These are phyloP conservation scores for Lepidochitona cinerea DNA, from an alignment of 2,888 invertebrate genomes.

Conservation along the genomic window DNA sequence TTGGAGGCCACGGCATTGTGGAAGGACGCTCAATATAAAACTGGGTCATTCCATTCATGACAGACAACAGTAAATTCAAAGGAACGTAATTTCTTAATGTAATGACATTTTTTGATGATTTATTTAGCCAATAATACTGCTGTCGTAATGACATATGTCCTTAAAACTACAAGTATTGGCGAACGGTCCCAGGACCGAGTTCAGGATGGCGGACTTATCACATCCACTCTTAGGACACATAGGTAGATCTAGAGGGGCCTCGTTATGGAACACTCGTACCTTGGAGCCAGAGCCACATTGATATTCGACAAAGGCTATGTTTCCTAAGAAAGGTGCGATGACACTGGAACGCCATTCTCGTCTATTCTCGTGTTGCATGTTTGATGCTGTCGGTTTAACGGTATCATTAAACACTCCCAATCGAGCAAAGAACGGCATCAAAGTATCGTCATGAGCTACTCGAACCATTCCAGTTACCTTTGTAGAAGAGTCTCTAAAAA, in stretches of 20 bases:
- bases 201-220: not conserved
- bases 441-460: not conserved
- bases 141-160: not conserved
- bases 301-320: constrained; percentile 5
- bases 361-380: not conserved
- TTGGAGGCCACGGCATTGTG: too few species aligned
- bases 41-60: too few species aligned
- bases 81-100: too few species aligned
- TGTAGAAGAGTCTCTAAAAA: not conserved
- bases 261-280: not conserved
- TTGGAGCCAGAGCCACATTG: not conserved
- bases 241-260: not conserved
- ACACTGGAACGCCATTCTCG: not conserved
- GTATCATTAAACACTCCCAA: not conserved
- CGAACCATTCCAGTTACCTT: not conserved
- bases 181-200: not conserved
- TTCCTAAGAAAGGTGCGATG: not conserved
- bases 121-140: too few species aligned
- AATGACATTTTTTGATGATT: too few species aligned
- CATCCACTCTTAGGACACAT: not conserved
- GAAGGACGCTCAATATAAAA: too few species aligned
- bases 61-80: too few species aligned
- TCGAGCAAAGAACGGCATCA: not conserved
- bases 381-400: not conserved
- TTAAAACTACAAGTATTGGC: not conserved